Evolutionary conservation across 2,888 invertebrate species (phyloP), one percentile per base, ranked within the genome.

Genomic region (Ctenicera cuprea): DNA sequence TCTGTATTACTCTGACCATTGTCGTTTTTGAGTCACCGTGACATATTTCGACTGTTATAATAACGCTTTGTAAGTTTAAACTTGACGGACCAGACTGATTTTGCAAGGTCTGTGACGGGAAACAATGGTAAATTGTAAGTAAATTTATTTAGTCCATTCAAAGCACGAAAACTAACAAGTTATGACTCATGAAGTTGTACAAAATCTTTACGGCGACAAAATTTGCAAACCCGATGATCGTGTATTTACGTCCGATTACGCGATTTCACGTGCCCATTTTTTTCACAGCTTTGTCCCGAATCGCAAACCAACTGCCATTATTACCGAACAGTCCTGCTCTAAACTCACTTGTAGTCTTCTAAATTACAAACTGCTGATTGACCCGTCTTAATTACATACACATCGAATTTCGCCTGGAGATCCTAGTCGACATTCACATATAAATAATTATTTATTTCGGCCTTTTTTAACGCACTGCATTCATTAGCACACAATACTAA

Each of bases 401-500:
- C 64, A 50, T 64, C 48, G 48, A 64, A 41, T 20, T 62, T 62
- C 43, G 48, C 61, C 64, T 37, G 16, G 57, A 61, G 54, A 71
- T 64, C 45, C 68, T 74, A 59, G 50, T 54, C 63, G 52, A 68
- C 74, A 61, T 73, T 73, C 74, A 43, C 70, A 64, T 71, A 72
- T 69, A 75, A 72, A 74, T 77, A 76, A 77, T 76, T 74, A 77
- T 73, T 73, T 68, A 71, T 76, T 73, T 75, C 66, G 67, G 54
- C 43, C 65, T 74, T 74, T 73, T 77, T 73, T 52, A 76, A 71
- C 57, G 63, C 50, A 43, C 62, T 61, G 63, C 64, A 75, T 76
- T 78, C 77, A 75, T 79, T 79, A 78, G 78, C 79, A 79, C 79
- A 79, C 79, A 79, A 79, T 79, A 74, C 78, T 71, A 71, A 78